A percentile compares a stretch with the other conserved stretches of the same genome.
These are phyloP conservation scores for Aricia artaxerxes DNA, from an alignment of 2,888 invertebrate genomes.

Conservation along the genomic window DNA sequence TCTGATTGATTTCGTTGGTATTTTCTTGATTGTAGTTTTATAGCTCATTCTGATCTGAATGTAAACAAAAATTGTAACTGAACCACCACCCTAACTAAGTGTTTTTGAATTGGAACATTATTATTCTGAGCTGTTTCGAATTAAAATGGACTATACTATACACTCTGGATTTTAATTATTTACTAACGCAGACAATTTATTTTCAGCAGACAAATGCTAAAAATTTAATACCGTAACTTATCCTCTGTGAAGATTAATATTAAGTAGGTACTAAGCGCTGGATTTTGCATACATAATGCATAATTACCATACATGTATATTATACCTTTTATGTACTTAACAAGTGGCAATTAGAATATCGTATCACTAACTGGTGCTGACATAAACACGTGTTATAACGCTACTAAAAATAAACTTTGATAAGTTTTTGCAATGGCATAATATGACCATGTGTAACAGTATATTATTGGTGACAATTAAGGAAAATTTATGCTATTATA, in stretches of 20 bases:
- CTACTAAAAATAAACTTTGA: neutral
- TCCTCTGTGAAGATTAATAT: neutral
- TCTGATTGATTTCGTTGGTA: too few relatives aligned
- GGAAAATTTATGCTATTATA: neutral
- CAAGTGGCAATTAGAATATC: neutral
- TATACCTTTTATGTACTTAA: neutral
- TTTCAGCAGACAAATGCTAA: too few relatives aligned
- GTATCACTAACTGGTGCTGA: neutral
- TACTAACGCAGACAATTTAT: too few relatives aligned
- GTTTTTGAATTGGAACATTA: too few relatives aligned
- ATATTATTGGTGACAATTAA: constrained; percentile 12
- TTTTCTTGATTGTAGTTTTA: too few relatives aligned
- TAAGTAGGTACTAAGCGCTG: neutral
- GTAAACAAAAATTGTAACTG: too few relatives aligned
- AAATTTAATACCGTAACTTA: too few relatives aligned
- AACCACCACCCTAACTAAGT: too few relatives aligned
- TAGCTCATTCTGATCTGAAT: too few relatives aligned
- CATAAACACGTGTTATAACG: neutral
- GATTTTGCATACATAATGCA: neutral
- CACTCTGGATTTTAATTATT: too few relatives aligned
- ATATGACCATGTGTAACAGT: neutral
- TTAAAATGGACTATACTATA: too few relatives aligned
- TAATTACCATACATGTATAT: neutral
- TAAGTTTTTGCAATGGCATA: neutral
- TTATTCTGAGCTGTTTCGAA: too few relatives aligned